phyloP scores from a whole-genome alignment of 2,888 invertebrate genomes.

The Eilema depressum region DNA sequence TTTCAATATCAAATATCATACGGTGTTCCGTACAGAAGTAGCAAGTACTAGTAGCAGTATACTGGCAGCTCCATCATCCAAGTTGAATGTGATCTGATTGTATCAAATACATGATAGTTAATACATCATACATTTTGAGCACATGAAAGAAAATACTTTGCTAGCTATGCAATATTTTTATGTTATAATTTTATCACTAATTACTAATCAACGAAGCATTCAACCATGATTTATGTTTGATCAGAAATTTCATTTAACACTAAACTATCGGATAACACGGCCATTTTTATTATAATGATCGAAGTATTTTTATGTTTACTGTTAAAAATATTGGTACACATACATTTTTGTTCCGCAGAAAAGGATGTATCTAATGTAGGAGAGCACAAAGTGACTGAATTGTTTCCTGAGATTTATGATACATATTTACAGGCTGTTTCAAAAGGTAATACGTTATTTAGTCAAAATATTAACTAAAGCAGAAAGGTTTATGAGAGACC shows the following conservation, averaged over 20 bases:
- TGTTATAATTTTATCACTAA: slow-evolving; percentile 45
- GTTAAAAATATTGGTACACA: slow-evolving; percentile 19
- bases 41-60: no score
- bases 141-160: background rate
- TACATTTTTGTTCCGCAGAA: slow-evolving; percentile 26
- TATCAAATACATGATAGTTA: no score
- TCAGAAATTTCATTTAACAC: background rate
- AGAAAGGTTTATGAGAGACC: no score
- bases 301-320: slow-evolving; percentile 3
- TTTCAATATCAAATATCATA: no score
- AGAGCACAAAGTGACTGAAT: background rate
- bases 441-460: slow-evolving; percentile 48
- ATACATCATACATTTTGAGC: no score
- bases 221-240: slow-evolving; percentile 47
- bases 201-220: slow-evolving; percentile 66
- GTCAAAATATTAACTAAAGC: background rate
- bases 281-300: slow-evolving; percentile 8
- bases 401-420: slow-evolving; percentile 55
- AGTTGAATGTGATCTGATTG: no score
- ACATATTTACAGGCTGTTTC: slow-evolving; percentile 60
- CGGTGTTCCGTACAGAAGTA: no score
- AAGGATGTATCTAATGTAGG: background rate
- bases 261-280: background rate
- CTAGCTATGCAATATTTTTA: background rate
- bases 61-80: no score